Conservation (phyloP, 2,888 invertebrate genomes). For the Torymus texanus region DNA sequence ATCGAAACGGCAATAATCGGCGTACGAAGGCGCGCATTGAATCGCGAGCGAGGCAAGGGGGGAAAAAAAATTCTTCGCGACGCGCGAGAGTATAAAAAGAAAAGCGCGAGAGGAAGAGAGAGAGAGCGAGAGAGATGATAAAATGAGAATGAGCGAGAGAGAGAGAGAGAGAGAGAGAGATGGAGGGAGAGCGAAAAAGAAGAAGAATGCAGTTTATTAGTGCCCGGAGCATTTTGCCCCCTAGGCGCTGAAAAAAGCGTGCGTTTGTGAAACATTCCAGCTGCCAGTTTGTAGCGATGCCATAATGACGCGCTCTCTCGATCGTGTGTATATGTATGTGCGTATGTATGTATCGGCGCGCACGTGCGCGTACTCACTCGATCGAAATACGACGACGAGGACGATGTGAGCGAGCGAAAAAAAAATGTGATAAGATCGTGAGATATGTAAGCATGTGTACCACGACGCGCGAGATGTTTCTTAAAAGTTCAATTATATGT, state of each 20-base stretch:
- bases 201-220: conserved; percentile 56
- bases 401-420: neutral
- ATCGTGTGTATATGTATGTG: neutral
- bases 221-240: conserved; percentile 51
- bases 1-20: conserved; percentile 44
- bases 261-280: conserved; percentile 52
- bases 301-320: conserved; percentile 45
- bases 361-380: no score
- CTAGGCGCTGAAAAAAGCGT: conserved; percentile 44
- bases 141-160: conserved; percentile 36
- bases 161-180: conserved; percentile 29
- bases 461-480: conserved; percentile 31
- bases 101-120: neutral
- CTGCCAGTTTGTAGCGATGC: conserved; percentile 47
- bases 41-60: conserved; percentile 30
- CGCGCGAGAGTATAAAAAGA: conserved; percentile 5
- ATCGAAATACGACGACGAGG: no score
- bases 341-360: conserved; percentile 15
- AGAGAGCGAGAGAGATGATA: conserved; percentile 41
- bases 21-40: conserved; percentile 35
- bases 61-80: conserved; percentile 27
- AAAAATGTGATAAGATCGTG: conserved; percentile 43
- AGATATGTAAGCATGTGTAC: conserved; percentile 44
- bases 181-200: conserved; percentile 47
- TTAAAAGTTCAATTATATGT: conserved; percentile 45